A percentile compares a stretch with the other conserved stretches of the same genome.
These are phyloP conservation scores for Lochmaea capreae DNA, from an alignment of 2,888 invertebrate genomes.

Conservation along the genomic window DNA sequence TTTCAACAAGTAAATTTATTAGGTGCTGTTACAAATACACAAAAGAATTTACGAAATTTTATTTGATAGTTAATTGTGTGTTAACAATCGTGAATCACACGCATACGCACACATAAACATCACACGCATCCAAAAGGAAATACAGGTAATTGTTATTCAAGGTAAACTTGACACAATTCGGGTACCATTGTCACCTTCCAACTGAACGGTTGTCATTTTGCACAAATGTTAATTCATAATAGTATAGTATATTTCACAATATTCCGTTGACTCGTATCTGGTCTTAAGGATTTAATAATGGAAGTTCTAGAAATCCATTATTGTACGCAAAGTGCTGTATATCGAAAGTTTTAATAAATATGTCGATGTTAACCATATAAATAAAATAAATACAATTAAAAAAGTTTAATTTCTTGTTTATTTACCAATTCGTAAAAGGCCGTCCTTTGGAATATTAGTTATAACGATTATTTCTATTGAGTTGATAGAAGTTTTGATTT, in stretches of 20 bases:
- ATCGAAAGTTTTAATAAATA: no score
- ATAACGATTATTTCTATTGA: no score
- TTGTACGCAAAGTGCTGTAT: no score
- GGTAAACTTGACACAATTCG: slow-evolving; percentile 62
- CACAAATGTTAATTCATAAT: not conserved
- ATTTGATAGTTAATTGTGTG: slow-evolving; percentile 28
- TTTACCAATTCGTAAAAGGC: no score
- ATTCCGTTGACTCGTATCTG: not conserved
- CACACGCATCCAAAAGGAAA: slow-evolving; percentile 58
- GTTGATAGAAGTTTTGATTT: no score
- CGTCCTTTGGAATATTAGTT: no score
- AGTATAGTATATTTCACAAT: not conserved
- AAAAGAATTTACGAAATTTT: slow-evolving; percentile 28
- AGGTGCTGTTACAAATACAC: slow-evolving; percentile 19
- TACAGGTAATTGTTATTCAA: slow-evolving; percentile 64
- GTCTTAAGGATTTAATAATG: no score
- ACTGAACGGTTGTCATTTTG: not conserved
- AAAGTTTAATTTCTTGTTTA: no score
- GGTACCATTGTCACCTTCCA: slow-evolving; percentile 12
- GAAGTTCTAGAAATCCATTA: no score
- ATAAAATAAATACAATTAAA: no score
- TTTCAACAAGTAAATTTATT: slow-evolving; percentile 11
- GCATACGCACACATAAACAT: slow-evolving; percentile 1
- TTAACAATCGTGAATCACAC: slow-evolving; percentile 48
- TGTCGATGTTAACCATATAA: no score